phyloP scores from a whole-genome alignment of 53 echinoderm and acorn worm species.

The Glandiceps talaboti region DNA sequence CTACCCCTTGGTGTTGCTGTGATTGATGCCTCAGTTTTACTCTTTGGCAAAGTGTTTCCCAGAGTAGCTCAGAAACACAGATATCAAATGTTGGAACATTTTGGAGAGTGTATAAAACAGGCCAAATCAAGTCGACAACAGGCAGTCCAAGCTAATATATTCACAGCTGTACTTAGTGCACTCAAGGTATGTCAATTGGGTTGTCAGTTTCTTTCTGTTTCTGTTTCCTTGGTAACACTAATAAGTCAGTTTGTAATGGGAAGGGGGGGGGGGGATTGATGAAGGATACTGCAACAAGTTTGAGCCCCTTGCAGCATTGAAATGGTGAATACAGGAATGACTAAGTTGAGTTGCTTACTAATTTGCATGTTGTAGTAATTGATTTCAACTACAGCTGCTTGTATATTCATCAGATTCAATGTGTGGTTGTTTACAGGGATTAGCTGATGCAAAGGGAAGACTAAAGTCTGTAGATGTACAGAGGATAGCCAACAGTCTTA shows the following conservation, averaged over 20 bases:
- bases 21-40: constrained; percentile 80
- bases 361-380: too few relatives aligned
- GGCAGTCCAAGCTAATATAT: constrained; percentile 93
- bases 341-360: too few relatives aligned
- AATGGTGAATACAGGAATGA: too few relatives aligned
- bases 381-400: too few relatives aligned
- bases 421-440: constrained; percentile 56
- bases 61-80: constrained; percentile 90
- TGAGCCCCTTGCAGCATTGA: too few relatives aligned
- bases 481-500: constrained; percentile 63
- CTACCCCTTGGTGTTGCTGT: constrained; percentile 94
- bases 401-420: too few relatives aligned
- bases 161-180: constrained; percentile 92
- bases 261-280: too few relatives aligned
- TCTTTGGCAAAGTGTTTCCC: constrained; percentile 85
- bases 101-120: constrained; percentile 78
- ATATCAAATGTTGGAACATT: constrained; percentile 88
- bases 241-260: too few relatives aligned
- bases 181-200: constrained; percentile 95
- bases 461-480: constrained; percentile 60
- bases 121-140: constrained; percentile 94
- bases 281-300: too few relatives aligned
- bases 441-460: constrained; percentile 79
- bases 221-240: too few relatives aligned
- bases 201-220: too few relatives aligned